phyloP scores from a whole-genome alignment of 2,888 invertebrate species.

The Synergus itoensis region DNA sequence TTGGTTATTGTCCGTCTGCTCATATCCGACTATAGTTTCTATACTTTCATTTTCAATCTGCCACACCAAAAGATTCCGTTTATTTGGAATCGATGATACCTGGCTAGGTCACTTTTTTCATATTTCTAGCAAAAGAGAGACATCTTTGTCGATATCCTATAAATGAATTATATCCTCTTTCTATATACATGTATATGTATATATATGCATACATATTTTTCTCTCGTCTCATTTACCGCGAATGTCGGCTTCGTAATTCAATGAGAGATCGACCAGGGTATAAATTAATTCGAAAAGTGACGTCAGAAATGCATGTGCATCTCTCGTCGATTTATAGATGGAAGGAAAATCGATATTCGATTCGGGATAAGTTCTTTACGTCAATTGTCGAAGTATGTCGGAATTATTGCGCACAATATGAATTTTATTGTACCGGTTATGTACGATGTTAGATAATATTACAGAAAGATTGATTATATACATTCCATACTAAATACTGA shows the following conservation, averaged over 20 bases:
- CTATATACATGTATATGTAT: neutral
- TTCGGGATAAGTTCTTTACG: constrained; percentile 9
- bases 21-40: constrained; percentile 51
- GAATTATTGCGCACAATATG: neutral
- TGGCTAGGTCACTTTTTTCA: neutral
- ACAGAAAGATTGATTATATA: too few relatives aligned
- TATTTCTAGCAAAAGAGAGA: neutral
- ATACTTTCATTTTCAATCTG: constrained; percentile 66
- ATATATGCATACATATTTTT: neutral
- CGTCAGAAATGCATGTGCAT: neutral
- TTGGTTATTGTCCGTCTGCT: constrained; percentile 74
- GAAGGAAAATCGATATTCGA: constrained; percentile 28
- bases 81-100: constrained; percentile 6
- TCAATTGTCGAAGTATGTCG: constrained; percentile 1
- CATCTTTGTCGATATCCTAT: neutral
- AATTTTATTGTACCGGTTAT: neutral
- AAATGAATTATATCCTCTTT: neutral
- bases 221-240: neutral
- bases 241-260: constrained; percentile 7
- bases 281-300: constrained; percentile 17
- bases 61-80: constrained; percentile 23
- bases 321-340: neutral
- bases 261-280: constrained; percentile 5
- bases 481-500: too few relatives aligned
- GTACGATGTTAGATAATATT: neutral